Percentiles rank a stretch among this genome's conserved stretches.
phyloP scores from a whole-genome alignment of 1,140 invertebrate genomes.

The Notospermus geniculatus region DNA sequence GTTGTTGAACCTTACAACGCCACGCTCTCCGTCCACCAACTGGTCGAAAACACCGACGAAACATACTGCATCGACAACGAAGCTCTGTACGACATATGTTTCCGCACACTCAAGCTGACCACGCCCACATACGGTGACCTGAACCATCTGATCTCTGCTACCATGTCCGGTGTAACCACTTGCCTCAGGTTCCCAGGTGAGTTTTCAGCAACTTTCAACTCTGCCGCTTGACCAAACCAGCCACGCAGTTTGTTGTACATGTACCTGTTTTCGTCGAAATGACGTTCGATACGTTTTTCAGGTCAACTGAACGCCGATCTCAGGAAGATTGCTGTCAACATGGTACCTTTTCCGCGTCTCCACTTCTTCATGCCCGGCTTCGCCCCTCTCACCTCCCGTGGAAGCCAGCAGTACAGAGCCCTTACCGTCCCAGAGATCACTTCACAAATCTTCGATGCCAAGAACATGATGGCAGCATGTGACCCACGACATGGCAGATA shows the following conservation, averaged over 20 bases:
- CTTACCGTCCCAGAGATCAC: conserved; percentile 60
- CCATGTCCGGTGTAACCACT: conserved; percentile 78
- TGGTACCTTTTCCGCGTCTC: conserved; percentile 72
- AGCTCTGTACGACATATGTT: conserved; percentile 91
- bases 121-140: conserved; percentile 67
- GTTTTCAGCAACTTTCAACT: too few relatives aligned
- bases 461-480: conserved; percentile 72
- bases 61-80: conserved; percentile 67
- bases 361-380: conserved; percentile 81
- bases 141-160: conserved; percentile 63
- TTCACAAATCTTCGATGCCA: conserved; percentile 65
- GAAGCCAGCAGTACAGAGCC: conserved; percentile 58
- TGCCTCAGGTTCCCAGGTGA: conserved; percentile 68
- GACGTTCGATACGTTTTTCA: conserved; percentile 4
- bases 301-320: conserved; percentile 77
- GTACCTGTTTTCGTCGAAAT: too few relatives aligned
- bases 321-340: conserved; percentile 78
- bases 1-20: conserved; percentile 64
- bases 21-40: conserved; percentile 72
- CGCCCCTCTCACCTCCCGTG: conserved; percentile 66
- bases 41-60: conserved; percentile 74
- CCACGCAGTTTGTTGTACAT: too few relatives aligned
- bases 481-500: conserved; percentile 65
- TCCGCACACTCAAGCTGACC: conserved; percentile 79
- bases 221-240: too few relatives aligned